Conservation (phyloP, 2,797 vertebrate species). For the Sebastes trivittatus region DNA sequence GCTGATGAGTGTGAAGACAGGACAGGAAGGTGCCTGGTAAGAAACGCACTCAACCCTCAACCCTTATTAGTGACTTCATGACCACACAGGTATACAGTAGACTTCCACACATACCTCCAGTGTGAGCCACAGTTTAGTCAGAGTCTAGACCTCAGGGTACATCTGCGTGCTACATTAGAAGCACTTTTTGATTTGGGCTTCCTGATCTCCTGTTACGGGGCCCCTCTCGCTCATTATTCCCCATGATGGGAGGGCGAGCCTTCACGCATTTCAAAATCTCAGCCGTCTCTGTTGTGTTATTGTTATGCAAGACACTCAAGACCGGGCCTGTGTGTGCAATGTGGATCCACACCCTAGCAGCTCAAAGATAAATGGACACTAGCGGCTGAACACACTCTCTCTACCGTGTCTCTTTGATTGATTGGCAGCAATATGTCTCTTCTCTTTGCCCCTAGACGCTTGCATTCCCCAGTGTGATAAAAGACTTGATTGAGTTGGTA, state of each 20-base stretch:
- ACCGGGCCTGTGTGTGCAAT: constrained; percentile 50
- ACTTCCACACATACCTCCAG: not conserved
- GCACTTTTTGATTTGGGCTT: not conserved
- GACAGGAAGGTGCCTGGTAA: constrained; percentile 92
- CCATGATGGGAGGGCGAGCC: not conserved
- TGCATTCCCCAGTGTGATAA: not conserved
- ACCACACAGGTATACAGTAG: not conserved
- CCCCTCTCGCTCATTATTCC: not conserved
- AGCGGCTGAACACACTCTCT: not conserved
- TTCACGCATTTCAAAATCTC: constrained; percentile 22
- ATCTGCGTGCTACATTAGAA: constrained; percentile 5
- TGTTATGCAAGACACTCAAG: constrained; percentile 61
- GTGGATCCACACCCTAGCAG: constrained; percentile 21
- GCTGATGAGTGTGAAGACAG: constrained; percentile 87
- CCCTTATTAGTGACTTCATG: not conserved
- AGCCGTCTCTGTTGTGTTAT: constrained; percentile 7
- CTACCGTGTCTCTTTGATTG: not conserved
- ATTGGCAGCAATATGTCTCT: not conserved
- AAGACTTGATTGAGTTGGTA: not conserved
- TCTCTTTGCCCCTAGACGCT: not conserved
- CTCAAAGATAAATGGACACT: constrained; percentile 36
- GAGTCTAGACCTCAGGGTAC: constrained; percentile 29
- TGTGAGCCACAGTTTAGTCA: constrained; percentile 29
- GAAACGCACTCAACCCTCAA: constrained; percentile 39
- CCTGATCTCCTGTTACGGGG: not conserved